Base-by-base conservation (phyloP, 2,797 vertebrate species). In the Coreius guichenoti region DNA sequence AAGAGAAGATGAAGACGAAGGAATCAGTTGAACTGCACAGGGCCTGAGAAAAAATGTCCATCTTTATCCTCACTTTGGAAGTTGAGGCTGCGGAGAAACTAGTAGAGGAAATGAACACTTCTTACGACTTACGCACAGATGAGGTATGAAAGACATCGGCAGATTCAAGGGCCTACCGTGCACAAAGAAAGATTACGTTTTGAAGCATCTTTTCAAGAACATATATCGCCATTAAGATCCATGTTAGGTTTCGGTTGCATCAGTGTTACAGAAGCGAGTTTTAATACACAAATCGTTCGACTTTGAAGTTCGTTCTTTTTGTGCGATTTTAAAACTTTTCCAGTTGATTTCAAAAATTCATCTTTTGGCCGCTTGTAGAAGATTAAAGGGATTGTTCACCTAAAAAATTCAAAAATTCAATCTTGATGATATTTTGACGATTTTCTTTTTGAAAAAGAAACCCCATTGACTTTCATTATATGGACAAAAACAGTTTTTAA, bases 1-100 rank as follows among this genome's bases (percentile, higher is more conserved):
- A 23, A 68, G 21, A 67, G 39, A 77, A 49, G 47, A 58, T 45
- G 47, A 74, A 43, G 75, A 78, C 33, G 81, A 80, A 76, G 80
- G 76, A 81, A 82, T 80, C 76, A 67, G 80, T 80, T 58, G 78
- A 90, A 88, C 86, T 65, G 83, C 86, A 58, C 65, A 75, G 84
- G 80, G 81, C 81, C 78, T 58, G 85, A 80, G 83, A 87, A 86
- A 88, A 89, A 90, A 86, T 88, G 86, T 88, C 86, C 87, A 86
- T 36, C 87, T 84, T 86, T 86, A 86, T 87, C 86, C 89, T 80
- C 74, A 72, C 83, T 84, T 86, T 88, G 69, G 89, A 88, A 83
- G 80, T 73, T 78, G 83, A 61, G 74, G 45, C 61, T 79, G 65
- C 31, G 36, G 72, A 72, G 54, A 85, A 85, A 83, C 84, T 90